Evolutionary conservation across 2,797 vertebrate genomes (phyloP).

Genomic region (Sebastes trivittatus): DNA sequence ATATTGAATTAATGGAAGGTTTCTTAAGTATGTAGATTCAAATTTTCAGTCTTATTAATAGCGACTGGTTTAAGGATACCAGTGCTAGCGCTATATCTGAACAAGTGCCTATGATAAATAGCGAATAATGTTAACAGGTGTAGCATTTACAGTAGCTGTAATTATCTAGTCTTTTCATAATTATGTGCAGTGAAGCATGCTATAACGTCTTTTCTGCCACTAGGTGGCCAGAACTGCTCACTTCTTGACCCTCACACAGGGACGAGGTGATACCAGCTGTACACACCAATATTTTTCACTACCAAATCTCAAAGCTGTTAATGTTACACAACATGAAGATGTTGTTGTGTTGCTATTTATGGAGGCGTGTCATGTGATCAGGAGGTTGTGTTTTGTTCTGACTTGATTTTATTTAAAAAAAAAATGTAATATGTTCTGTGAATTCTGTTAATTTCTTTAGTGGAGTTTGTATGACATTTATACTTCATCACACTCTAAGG

Average conservation of each 20-base stretch:
- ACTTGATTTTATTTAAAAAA: not conserved
- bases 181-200: not conserved
- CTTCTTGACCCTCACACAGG: not conserved
- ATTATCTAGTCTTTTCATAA: not conserved
- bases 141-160: not conserved
- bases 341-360: not conserved
- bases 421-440: not conserved
- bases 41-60: not conserved
- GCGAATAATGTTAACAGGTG: not conserved
- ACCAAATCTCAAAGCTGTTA: not conserved
- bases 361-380: not conserved
- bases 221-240: conserved; percentile 61
- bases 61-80: not conserved
- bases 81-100: not conserved
- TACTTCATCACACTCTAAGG: not conserved
- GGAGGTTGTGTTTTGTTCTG: not conserved
- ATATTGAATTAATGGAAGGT: not conserved
- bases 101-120: not conserved
- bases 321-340: not conserved
- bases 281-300: not conserved
- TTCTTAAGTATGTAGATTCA: not conserved
- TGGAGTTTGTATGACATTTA: not conserved
- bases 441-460: not conserved
- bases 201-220: conserved; percentile 37
- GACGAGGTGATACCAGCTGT: not conserved